Conservation (phyloP, 1,140 invertebrate genomes). For the Zaprionus kolodkinae region DNA sequence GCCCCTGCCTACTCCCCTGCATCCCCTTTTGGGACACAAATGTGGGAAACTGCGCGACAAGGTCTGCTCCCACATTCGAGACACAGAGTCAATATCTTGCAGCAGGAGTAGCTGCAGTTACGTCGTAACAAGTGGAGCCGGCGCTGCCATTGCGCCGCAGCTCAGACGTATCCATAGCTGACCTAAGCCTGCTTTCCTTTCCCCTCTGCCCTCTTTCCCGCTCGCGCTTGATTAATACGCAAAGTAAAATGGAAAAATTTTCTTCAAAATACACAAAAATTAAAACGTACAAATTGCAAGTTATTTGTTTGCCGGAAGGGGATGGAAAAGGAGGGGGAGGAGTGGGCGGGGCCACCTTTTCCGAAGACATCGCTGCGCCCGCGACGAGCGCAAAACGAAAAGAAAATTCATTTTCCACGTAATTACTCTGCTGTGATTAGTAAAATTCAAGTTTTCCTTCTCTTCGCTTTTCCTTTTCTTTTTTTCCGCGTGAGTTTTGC, state of each 20-base stretch:
- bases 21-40: conserved; percentile 61
- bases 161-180: not conserved
- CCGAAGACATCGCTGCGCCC: conserved; percentile 6
- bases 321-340: no score
- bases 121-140: conserved; percentile 64
- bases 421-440: conserved; percentile 84
- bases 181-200: not conserved
- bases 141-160: not conserved
- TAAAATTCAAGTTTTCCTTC: conserved; percentile 84
- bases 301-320: conserved; percentile 73
- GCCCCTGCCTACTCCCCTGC: conserved; percentile 11
- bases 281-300: conserved; percentile 83
- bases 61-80: conserved; percentile 45
- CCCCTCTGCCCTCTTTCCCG: not conserved
- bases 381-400: conserved; percentile 48
- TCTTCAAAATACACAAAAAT: conserved; percentile 76
- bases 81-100: not conserved
- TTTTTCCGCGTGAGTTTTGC: conserved; percentile 69
- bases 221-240: conserved; percentile 77
- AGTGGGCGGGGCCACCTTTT: conserved; percentile 54
- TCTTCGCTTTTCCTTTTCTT: conserved; percentile 62
- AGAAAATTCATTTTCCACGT: conserved; percentile 84
- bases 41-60: conserved; percentile 66
- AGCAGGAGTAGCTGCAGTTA: not conserved
- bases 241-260: conserved; percentile 78